Conservation (phyloP, 2,888 invertebrate species). For the Hipparchia sbordonii region DNA sequence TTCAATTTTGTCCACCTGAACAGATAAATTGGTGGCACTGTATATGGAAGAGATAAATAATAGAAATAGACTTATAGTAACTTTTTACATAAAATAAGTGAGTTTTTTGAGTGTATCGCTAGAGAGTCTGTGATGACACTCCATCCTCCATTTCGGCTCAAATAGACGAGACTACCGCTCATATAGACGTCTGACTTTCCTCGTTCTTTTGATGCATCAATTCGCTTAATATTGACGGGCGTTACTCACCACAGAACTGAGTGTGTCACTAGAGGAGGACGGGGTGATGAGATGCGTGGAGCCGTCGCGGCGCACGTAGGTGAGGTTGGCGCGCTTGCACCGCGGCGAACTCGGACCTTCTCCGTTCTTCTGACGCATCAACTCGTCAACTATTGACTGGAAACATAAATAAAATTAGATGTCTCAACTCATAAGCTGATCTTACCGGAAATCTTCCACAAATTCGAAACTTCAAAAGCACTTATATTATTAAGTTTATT, state of each 20-base stretch:
- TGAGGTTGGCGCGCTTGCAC: constrained; percentile 84
- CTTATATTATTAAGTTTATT: too few relatives aligned
- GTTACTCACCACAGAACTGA: constrained; percentile 69
- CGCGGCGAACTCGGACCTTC: constrained; percentile 76
- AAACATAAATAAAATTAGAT: constrained; percentile 25
- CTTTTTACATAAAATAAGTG: too few relatives aligned
- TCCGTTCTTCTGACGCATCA: constrained; percentile 89
- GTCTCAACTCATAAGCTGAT: background rate
- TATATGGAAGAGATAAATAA: too few relatives aligned
- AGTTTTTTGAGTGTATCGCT: too few relatives aligned
- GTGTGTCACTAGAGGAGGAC: constrained; percentile 78
- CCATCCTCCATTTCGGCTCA: too few relatives aligned
- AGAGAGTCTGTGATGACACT: too few relatives aligned
- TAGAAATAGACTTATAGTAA: too few relatives aligned
- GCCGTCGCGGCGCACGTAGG: constrained; percentile 89
- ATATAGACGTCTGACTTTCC: background rate
- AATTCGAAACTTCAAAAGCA: too few relatives aligned
- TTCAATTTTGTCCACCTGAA: too few relatives aligned
- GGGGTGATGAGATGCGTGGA: constrained; percentile 85
- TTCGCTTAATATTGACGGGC: background rate
- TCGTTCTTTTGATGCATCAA: constrained; percentile 5
- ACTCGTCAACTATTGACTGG: constrained; percentile 97
- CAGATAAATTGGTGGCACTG: too few relatives aligned
- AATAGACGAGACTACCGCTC: background rate
- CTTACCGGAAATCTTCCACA: too few relatives aligned